These are phyloP conservation scores for Halichondria panicea DNA, from an alignment of 37 sponge, comb jelly and placozoan genomes.

Conservation along the genomic window DNA sequence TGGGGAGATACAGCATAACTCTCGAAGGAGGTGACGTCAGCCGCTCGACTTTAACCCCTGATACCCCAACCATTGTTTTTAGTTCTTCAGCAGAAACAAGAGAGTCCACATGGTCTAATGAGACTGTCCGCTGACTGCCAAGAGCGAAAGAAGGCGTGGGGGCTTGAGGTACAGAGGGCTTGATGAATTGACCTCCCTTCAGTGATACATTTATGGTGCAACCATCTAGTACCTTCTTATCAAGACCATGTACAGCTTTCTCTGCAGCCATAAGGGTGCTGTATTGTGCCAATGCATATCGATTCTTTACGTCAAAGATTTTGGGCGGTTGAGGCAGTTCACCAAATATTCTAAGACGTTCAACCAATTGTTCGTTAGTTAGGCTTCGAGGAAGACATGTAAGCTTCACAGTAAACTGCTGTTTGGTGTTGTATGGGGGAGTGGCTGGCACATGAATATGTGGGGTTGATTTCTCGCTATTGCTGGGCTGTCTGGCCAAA, in stretches of 20 bases:
- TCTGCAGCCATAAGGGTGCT: not conserved
- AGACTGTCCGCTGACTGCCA: too few species aligned
- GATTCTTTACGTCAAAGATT: not conserved
- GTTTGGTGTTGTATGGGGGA: not conserved
- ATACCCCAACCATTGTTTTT: too few species aligned
- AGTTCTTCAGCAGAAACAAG: too few species aligned
- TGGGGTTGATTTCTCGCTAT: too few species aligned
- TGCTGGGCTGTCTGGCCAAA: too few species aligned
- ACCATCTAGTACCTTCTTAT: slow-evolving; percentile 9
- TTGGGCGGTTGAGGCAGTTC: slow-evolving; percentile 3
- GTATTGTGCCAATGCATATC: slow-evolving; percentile 24
- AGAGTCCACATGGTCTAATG: too few species aligned
- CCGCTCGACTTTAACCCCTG: too few species aligned
- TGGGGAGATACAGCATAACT: too few species aligned
- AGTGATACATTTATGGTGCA: slow-evolving; percentile 10
- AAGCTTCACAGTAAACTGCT: slow-evolving; percentile 30
- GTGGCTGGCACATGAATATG: too few species aligned
- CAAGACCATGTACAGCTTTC: slow-evolving; percentile 14
- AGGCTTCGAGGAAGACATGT: slow-evolving; percentile 7
- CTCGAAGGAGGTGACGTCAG: too few species aligned
- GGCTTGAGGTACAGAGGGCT: not conserved
- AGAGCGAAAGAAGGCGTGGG: too few species aligned
- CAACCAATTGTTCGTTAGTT: not conserved
- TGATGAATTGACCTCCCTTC: not conserved
- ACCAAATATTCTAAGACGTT: slow-evolving; percentile 12